Conservation (phyloP, 1,140 invertebrate genomes). For the Papilio dardanus region DNA sequence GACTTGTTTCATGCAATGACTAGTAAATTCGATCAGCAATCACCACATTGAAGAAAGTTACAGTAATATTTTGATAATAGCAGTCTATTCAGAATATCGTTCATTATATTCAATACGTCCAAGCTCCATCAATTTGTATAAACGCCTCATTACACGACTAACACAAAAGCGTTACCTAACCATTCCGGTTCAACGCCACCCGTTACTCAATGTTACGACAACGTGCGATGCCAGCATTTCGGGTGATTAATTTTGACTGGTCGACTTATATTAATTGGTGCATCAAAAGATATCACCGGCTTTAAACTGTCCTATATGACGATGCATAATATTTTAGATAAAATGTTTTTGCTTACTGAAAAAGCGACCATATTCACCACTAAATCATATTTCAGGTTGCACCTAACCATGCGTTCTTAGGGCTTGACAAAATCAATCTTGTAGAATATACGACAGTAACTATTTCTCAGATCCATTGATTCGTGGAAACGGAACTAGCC, state of each 20-base stretch:
- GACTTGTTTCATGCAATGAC: not conserved
- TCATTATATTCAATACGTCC: constrained; percentile 50
- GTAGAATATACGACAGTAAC: not conserved
- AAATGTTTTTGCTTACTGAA: not conserved
- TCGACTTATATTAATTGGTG: constrained; percentile 28
- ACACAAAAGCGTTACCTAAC: constrained; percentile 52
- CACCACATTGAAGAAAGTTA: not conserved
- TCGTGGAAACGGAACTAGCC: not conserved
- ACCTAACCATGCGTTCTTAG: not conserved
- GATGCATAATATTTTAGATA: constrained; percentile 3
- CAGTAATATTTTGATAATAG: not conserved
- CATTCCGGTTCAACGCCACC: constrained; percentile 36
- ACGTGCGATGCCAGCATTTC: constrained; percentile 24
- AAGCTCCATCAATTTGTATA: constrained; percentile 60
- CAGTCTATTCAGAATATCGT: constrained; percentile 50
- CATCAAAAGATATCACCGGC: constrained; percentile 5
- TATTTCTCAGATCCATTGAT: constrained; percentile 1
- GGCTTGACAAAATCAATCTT: not conserved
- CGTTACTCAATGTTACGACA: constrained; percentile 42
- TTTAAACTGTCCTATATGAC: not conserved
- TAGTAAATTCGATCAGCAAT: not conserved
- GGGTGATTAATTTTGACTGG: constrained; percentile 28
- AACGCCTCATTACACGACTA: constrained; percentile 60
- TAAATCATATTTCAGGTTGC: constrained; percentile 5
- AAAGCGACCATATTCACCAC: not conserved